These are phyloP conservation scores for Dicaeum eximium DNA, from an alignment of 2,113 vertebrate species.

Conservation along the genomic window DNA sequence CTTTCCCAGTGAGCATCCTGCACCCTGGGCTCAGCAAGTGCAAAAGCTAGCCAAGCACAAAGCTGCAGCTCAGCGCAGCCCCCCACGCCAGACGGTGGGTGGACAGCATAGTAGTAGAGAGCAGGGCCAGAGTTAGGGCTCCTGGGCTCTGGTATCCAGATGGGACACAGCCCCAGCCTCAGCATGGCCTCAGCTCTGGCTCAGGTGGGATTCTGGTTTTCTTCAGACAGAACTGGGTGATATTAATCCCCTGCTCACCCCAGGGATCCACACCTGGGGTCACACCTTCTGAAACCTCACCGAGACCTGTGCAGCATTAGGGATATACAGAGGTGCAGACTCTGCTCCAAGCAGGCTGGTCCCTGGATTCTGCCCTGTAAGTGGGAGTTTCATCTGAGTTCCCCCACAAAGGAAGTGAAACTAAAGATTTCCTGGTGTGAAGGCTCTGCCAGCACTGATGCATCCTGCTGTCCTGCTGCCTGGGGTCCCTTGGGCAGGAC, in stretches of 20 bases:
- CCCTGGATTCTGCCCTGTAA: rapidly evolving
- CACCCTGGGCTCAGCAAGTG: not conserved
- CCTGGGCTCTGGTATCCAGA: not conserved
- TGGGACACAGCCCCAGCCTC: not conserved
- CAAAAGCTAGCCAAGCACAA: not conserved
- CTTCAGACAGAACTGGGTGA: not conserved
- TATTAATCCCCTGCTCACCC: not conserved
- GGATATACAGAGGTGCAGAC: not conserved
- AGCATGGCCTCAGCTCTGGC: not conserved
- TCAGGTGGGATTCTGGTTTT: not conserved
- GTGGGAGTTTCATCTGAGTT: not conserved
- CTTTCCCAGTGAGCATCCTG: not conserved
- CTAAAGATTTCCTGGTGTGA: not conserved
- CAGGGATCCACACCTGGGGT: not conserved
- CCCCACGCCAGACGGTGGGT: rapidly evolving
- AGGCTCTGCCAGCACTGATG: not conserved
- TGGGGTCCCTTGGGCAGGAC: not conserved
- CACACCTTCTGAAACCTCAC: not conserved
- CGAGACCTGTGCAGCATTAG: rapidly evolving
- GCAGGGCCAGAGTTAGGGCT: not conserved
- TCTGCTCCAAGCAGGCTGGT: not conserved
- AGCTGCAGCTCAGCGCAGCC: not conserved
- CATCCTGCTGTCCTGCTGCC: not conserved
- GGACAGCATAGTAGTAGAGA: not conserved
- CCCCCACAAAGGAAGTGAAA: not conserved